These are phyloP conservation scores for Epirrita christyi DNA, from an alignment of 2,888 invertebrate genomes.

Conservation along the genomic window DNA sequence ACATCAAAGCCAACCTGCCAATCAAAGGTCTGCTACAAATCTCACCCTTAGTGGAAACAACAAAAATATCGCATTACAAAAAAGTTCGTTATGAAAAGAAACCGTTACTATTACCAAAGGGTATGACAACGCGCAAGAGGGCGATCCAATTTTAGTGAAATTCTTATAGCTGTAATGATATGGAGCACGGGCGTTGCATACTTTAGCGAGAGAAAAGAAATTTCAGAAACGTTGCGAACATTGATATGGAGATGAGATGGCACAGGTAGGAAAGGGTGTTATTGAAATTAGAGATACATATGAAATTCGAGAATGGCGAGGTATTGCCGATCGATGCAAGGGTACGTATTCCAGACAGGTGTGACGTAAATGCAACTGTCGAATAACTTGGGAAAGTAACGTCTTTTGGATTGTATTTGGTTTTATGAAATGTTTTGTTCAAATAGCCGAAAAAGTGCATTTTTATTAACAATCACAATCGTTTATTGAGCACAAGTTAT, in stretches of 20 bases:
- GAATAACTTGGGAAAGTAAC: slow-evolving; percentile 46
- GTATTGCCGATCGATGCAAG: slow-evolving; percentile 58
- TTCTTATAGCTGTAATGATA: slow-evolving; percentile 78
- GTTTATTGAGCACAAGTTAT: too few species aligned
- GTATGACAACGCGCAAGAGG: slow-evolving; percentile 76
- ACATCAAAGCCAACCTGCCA: slow-evolving; percentile 67
- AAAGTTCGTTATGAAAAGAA: slow-evolving; percentile 82
- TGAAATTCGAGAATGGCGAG: slow-evolving; percentile 71
- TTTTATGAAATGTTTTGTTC: slow-evolving; percentile 18
- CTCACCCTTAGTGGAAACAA: slow-evolving; percentile 79
- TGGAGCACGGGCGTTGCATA: slow-evolving; percentile 82
- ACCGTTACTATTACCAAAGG: slow-evolving; percentile 82
- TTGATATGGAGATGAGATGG: slow-evolving; percentile 83
- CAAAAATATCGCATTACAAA: slow-evolving; percentile 80
- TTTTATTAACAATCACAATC: too few species aligned
- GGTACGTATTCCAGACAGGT: slow-evolving; percentile 52
- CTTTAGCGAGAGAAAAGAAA: slow-evolving; percentile 78
- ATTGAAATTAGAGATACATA: slow-evolving; percentile 82
- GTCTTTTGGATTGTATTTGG: slow-evolving; percentile 38
- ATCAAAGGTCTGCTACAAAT: slow-evolving; percentile 69
- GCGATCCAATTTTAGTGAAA: slow-evolving; percentile 81
- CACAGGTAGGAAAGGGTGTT: slow-evolving; percentile 78
- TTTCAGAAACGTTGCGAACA: slow-evolving; percentile 76
- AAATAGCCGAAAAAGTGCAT: background rate
- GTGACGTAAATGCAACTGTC: slow-evolving; percentile 43